Conservation (phyloP, 2,113 vertebrate genomes). For the Campylorhamphus procurvoides region DNA sequence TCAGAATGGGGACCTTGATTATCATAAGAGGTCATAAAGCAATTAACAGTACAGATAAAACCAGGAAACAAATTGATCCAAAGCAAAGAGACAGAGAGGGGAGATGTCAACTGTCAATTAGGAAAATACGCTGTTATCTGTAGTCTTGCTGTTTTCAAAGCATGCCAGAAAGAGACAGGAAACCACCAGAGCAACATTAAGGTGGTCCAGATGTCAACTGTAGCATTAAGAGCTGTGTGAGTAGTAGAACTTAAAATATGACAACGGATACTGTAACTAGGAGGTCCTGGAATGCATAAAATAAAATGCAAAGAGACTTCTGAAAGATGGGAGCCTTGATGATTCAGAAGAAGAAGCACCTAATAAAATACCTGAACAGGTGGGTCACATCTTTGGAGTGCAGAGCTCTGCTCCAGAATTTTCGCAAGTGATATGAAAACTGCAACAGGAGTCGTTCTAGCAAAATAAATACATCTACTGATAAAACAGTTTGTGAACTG, state of each 20-base stretch:
- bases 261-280: background rate
- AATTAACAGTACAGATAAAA: constrained; percentile 40
- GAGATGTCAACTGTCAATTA: background rate
- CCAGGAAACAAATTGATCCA: background rate
- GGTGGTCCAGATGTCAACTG: background rate
- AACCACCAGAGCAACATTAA: background rate
- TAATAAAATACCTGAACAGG: background rate
- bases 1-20: background rate
- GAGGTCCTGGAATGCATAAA: background rate
- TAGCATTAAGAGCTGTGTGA: background rate
- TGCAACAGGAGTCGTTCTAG: background rate
- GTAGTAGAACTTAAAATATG: background rate
- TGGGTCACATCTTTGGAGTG: background rate
- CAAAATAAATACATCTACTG: background rate
- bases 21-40: background rate
- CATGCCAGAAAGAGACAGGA: background rate
- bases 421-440: background rate
- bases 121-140: background rate
- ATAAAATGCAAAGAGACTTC: background rate
- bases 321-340: background rate
- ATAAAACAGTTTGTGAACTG: background rate
- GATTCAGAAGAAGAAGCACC: background rate
- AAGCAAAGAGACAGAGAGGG: background rate
- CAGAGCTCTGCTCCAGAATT: background rate
- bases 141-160: background rate